Percentiles rank a stretch among this genome's conserved stretches.
phyloP scores from a whole-genome alignment of 2,113 vertebrate genomes.

The Mesembrinibis cayennensis region DNA sequence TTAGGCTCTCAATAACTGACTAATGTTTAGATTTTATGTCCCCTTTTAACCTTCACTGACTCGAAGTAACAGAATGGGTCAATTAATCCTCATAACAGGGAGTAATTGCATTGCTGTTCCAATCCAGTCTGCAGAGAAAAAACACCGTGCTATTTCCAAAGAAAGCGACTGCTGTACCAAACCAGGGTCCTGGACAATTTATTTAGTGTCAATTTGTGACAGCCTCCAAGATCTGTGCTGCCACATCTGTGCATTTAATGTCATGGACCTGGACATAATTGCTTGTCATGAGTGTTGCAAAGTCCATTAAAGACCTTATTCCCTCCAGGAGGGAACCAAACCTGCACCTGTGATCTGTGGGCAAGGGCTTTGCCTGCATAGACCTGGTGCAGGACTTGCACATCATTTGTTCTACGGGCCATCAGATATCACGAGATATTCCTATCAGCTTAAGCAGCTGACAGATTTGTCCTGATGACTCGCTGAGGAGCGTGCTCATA shows the following conservation, averaged over 20 bases:
- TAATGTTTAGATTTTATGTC: slow-evolving; percentile 18
- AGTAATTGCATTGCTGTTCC: slow-evolving; percentile 42
- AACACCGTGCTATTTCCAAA: neutral
- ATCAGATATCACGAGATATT: neutral
- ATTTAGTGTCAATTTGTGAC: slow-evolving; percentile 48
- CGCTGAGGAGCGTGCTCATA: neutral
- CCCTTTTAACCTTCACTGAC: neutral
- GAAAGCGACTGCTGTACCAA: neutral
- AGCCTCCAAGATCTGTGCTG: slow-evolving; percentile 30
- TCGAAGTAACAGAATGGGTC: neutral
- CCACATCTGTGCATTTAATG: slow-evolving; percentile 26
- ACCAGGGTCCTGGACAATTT: slow-evolving; percentile 1
- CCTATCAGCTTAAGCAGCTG: neutral
- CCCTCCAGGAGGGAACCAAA: neutral
- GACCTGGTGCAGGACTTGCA: neutral
- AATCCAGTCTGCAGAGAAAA: slow-evolving; percentile 17
- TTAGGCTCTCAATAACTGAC: neutral
- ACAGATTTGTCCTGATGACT: neutral
- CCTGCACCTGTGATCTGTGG: neutral
- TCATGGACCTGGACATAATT: slow-evolving; percentile 30
- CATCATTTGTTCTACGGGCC: neutral
- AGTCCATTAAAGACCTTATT: slow-evolving; percentile 43
- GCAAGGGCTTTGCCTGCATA: neutral
- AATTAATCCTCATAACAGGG: slow-evolving; percentile 54
- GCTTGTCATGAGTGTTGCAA: slow-evolving; percentile 1